Percentiles rank a stretch among this genome's conserved stretches.
phyloP scores from a whole-genome alignment of 2,113 vertebrate genomes.

The Eidolon helvum region DNA sequence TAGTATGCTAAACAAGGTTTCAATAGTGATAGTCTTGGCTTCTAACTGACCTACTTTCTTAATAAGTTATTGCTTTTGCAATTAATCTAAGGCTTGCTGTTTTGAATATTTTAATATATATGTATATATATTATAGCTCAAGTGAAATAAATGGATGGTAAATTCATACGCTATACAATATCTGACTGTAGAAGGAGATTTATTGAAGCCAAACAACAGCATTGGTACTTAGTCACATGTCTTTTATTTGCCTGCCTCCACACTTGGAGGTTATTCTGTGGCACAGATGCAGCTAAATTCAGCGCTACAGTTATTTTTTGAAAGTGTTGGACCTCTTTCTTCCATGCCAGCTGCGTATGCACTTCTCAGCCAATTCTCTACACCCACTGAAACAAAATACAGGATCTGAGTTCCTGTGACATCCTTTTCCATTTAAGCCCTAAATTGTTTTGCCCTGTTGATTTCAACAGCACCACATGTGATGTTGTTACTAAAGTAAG shows the following conservation, averaged over 20 bases:
- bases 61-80: not conserved
- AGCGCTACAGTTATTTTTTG: not conserved
- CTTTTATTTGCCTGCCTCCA: not conserved
- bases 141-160: not conserved
- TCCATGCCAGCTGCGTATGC: slow-evolving; percentile 27
- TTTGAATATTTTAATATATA: not conserved
- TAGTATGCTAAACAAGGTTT: not conserved
- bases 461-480: not conserved
- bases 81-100: not conserved
- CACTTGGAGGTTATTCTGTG: not conserved
- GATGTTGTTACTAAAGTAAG: slow-evolving; percentile 55
- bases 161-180: not conserved
- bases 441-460: not conserved
- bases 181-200: not conserved
- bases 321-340: slow-evolving; percentile 14
- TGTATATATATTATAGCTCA: not conserved
- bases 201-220: not conserved
- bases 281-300: slow-evolving; percentile 6
- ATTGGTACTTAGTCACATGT: not conserved
- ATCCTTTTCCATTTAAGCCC: slow-evolving; percentile 25
- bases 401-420: slow-evolving; percentile 48
- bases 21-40: not conserved
- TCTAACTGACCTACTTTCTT: not conserved
- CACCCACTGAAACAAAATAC: slow-evolving; percentile 47
- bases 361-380: not conserved